Evolutionary conservation across 2,797 vertebrate species (phyloP), one percentile per base, ranked within the genome.

Genomic region (Myotis pilosus): DNA sequence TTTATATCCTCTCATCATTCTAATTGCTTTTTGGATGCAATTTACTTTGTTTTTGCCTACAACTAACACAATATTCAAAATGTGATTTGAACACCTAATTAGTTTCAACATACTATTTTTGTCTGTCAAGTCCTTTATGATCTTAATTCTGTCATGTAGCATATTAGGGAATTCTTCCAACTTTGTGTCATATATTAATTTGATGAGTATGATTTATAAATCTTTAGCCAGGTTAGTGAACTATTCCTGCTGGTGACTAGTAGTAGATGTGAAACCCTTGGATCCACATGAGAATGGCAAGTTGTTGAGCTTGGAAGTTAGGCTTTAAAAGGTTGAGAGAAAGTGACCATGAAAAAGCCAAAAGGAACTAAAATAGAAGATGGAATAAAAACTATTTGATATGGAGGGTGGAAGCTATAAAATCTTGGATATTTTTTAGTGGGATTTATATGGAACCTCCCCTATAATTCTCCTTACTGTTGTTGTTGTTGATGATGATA

Each of bases 41-140:
- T 78, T 91, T 62, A 84, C 68, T 84, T 76, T 95, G 28, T 60
- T 94, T 60, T 89, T 94, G 60, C 53, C 49, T 30, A 74, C 47
- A 87, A 88, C 15, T 86, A 95, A 55, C 28, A 33, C 38, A 87
- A 13, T 89, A 71, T 95, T 92, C 71, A 20, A 89, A 84, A 78
- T 80, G 20, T 33, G 41, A 87, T 87, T 89, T 85, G 62, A 81
- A 74, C 38, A 74, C 41, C 60, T 74, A 94, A 57, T 92, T 92
- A 89, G 75, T 92, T 93, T 87, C 68, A 85, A 36, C n/a, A 33
- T 85, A 89, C 91, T 8, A 30, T 85, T 95, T 91, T 84, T 62
- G 68, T 94, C 76, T 95, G 89, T 92, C 76, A 89, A 30, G 0
- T 85, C 36, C 47, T 93, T 95, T 78, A 74, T 72, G 71, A 78